Base-by-base conservation (phyloP, 1,140 invertebrate genomes). In the Rhysida immarginata region DNA sequence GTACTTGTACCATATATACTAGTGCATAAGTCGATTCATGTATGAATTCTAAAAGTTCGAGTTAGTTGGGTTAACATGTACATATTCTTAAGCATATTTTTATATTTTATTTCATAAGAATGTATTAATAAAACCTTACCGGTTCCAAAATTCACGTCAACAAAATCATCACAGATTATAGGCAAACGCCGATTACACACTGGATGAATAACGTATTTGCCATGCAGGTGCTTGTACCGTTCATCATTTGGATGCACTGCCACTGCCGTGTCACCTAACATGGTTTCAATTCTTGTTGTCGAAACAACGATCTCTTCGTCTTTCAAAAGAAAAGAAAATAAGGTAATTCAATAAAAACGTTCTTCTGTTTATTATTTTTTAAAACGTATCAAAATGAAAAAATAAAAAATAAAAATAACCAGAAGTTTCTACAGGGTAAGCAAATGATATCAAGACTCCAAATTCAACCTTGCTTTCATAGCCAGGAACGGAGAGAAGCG, bases 261-360 rank as follows among this genome's bases (percentile, higher is more conserved):
- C 1, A 99, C 78, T 0, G 92, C 96, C 1, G 86, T 84, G 76
- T 99, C 96, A 2, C 95, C 96, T 3, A 92, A 71, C 75, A 99
- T 85, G 0, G 96, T 98, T 74, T 99, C 96, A 16, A 93, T 83
- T 67, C 95, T 78, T 18, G 96, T 99, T 0, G 96, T 99, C 2
- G 92, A 84, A 0, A 99, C 87, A 14, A 87, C 73, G 51, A 99
- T 76, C 72, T 92, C 82, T 58, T 88, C 81, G 59, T 81, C 72
- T 71, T 35, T 35, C 29, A 5, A 54, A 24, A 59, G 69, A 51
- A 56, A 45, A 48, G 27, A 46, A 53, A 45, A 3, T 5, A 16
- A 5, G 16, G 5, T 26, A 26, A 49, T n/a, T 20, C 16, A 55
- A 49, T 13, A 23, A 35, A 35, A 16, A 35, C 16, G 29, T 16